These are phyloP conservation scores for Drosophila pachea DNA, from an alignment of 1,140 invertebrate genomes.

Conservation along the genomic window DNA sequence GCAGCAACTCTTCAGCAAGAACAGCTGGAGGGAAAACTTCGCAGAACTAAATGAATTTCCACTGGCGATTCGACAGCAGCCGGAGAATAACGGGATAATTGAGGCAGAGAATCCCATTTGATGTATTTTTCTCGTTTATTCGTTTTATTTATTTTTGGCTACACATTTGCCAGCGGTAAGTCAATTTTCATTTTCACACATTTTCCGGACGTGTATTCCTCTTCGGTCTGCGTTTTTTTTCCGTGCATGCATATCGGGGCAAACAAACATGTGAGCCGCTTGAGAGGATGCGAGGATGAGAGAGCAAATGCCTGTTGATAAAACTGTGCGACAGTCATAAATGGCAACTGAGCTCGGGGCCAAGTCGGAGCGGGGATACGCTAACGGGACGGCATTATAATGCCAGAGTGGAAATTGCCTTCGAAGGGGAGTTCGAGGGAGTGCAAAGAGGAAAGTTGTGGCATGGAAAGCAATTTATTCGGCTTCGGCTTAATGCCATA, in stretches of 20 bases:
- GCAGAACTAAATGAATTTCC: constrained; percentile 54
- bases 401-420: not conserved
- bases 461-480: too few relatives aligned
- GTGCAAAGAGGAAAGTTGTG: not conserved
- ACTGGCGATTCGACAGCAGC: constrained; percentile 9
- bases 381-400: not conserved
- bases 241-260: constrained; percentile 36
- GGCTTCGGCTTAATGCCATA: too few relatives aligned
- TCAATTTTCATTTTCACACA: constrained; percentile 43
- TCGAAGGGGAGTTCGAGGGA: not conserved
- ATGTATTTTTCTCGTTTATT: constrained; percentile 8
- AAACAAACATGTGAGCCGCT: constrained; percentile 35
- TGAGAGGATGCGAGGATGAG: not conserved
- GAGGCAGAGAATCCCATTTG: constrained; percentile 7
- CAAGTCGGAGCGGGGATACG: constrained; percentile 16
- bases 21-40: not conserved
- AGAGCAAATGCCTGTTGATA: constrained; percentile 40
- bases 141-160: constrained; percentile 1
- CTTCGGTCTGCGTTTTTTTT: constrained; percentile 2
- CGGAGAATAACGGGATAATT: not conserved
- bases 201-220: constrained; percentile 18
- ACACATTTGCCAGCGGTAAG: not conserved
- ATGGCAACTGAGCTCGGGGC: not conserved
- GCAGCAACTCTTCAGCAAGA: constrained; percentile 11
- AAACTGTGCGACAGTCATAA: constrained; percentile 37